Percentiles rank a stretch among this genome's conserved stretches.
phyloP scores from a whole-genome alignment of 1,140 invertebrate genomes.

The Brachionus rubens region DNA sequence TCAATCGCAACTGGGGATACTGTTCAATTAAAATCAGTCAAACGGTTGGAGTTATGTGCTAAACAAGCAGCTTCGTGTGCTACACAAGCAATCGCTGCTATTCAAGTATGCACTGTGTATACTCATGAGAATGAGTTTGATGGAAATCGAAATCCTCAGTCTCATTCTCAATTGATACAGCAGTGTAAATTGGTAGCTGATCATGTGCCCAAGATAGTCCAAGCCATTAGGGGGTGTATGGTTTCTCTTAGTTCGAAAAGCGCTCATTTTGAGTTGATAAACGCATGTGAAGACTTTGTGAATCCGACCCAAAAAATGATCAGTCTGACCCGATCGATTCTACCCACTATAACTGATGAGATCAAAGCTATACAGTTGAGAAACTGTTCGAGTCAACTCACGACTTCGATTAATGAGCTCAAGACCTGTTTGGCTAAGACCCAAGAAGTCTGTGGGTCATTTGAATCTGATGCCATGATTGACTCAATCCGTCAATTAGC shows the following conservation, averaged over 20 bases:
- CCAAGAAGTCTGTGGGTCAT: slow-evolving; percentile 78
- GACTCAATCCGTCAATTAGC: slow-evolving; percentile 76
- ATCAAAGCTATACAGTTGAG: slow-evolving; percentile 70
- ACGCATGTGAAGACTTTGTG: slow-evolving; percentile 76
- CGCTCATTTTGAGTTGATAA: slow-evolving; percentile 77
- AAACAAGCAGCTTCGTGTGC: slow-evolving; percentile 81
- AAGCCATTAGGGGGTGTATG: slow-evolving; percentile 73
- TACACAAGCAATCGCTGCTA: slow-evolving; percentile 75
- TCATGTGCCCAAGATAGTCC: slow-evolving; percentile 75
- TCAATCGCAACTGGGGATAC: not conserved
- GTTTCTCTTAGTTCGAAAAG: slow-evolving; percentile 71
- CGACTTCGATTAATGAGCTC: slow-evolving; percentile 73
- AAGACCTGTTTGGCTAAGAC: slow-evolving; percentile 76
- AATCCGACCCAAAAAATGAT: slow-evolving; percentile 70
- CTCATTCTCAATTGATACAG: slow-evolving; percentile 71
- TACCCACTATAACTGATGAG: slow-evolving; percentile 80
- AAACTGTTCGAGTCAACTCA: slow-evolving; percentile 72
- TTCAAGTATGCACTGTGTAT: slow-evolving; percentile 66
- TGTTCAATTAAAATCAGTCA: slow-evolving; percentile 1
- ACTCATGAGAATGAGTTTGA: slow-evolving; percentile 66
- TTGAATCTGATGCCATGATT: slow-evolving; percentile 72
- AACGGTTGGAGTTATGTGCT: slow-evolving; percentile 63
- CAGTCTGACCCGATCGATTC: slow-evolving; percentile 70
- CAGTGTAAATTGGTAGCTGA: slow-evolving; percentile 74
- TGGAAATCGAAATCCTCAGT: slow-evolving; percentile 67